Conservation (phyloP, 2,113 vertebrate species). For the Struthio camelus region DNA sequence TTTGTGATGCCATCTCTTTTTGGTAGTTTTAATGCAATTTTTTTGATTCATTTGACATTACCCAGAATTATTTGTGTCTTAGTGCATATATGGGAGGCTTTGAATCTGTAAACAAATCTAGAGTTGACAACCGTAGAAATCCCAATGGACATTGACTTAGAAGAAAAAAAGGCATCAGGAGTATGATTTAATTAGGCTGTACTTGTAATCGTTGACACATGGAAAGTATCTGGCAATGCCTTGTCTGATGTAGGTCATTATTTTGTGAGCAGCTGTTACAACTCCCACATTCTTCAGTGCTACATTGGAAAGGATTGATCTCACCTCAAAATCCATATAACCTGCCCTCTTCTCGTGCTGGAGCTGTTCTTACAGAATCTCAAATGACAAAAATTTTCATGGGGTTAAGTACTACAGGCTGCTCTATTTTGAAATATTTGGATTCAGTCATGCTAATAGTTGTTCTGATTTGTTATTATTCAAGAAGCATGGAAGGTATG, state of each 20-base stretch:
- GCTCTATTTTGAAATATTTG: neutral
- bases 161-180: neutral
- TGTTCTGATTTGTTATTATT: neutral
- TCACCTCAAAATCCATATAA: neutral
- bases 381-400: constrained; percentile 66
- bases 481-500: neutral
- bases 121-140: neutral
- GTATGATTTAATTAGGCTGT: neutral
- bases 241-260: neutral
- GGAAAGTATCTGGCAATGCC: neutral
- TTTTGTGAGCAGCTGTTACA: neutral
- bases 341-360: neutral
- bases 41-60: neutral
- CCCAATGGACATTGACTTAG: neutral
- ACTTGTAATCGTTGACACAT: neutral
- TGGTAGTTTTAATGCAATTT: neutral
- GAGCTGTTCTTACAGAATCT: constrained; percentile 21
- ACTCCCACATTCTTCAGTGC: neutral
- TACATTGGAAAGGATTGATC: neutral
- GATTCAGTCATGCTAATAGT: neutral
- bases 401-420: constrained; percentile 61
- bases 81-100: neutral
- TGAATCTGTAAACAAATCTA: neutral
- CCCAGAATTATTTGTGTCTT: neutral
- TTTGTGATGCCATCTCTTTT: neutral